phyloP scores from a whole-genome alignment of 1,140 invertebrate genomes.

The Drosophila leontia region DNA sequence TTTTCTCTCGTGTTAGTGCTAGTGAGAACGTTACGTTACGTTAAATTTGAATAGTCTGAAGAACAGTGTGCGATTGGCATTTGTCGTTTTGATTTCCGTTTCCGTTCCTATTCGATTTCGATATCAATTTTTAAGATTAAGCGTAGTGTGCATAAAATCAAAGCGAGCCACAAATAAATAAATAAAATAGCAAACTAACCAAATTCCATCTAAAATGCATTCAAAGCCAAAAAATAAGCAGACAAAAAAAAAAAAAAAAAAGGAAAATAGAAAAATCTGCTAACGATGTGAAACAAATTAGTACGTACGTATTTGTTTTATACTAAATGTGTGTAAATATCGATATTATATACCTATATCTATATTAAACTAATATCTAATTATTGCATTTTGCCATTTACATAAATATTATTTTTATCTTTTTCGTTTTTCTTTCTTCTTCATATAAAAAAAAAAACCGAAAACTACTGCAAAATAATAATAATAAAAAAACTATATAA shows the following conservation, averaged over 20 bases:
- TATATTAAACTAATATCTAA: slow-evolving; percentile 84
- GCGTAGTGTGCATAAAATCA: slow-evolving; percentile 83
- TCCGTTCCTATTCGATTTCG: slow-evolving; percentile 31
- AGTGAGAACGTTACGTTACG: slow-evolving; percentile 71
- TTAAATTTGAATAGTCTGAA: slow-evolving; percentile 70
- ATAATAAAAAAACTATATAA: slow-evolving; percentile 78
- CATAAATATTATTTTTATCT: slow-evolving; percentile 84
- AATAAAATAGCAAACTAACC: slow-evolving; percentile 80
- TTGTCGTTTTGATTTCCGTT: slow-evolving; percentile 54
- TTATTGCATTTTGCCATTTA: slow-evolving; percentile 85
- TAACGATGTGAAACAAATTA: slow-evolving; percentile 69
- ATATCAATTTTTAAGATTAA: slow-evolving; percentile 57
- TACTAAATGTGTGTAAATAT: slow-evolving; percentile 84
- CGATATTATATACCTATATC: slow-evolving; percentile 82
- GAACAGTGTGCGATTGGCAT: slow-evolving; percentile 70
- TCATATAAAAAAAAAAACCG: slow-evolving; percentile 83
- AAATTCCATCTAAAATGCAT: slow-evolving; percentile 79
- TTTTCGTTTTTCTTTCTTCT: slow-evolving; percentile 85
- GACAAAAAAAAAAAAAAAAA: slow-evolving; percentile 28
- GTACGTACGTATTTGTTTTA: slow-evolving; percentile 79
- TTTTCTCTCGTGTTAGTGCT: slow-evolving; percentile 74
- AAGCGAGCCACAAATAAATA: slow-evolving; percentile 79
- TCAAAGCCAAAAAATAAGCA: slow-evolving; percentile 58
- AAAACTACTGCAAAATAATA: slow-evolving; percentile 75
- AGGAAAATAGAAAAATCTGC: slow-evolving; percentile 50